phyloP scores from a whole-genome alignment of 1,140 invertebrate species.

The Apis laboriosa region DNA sequence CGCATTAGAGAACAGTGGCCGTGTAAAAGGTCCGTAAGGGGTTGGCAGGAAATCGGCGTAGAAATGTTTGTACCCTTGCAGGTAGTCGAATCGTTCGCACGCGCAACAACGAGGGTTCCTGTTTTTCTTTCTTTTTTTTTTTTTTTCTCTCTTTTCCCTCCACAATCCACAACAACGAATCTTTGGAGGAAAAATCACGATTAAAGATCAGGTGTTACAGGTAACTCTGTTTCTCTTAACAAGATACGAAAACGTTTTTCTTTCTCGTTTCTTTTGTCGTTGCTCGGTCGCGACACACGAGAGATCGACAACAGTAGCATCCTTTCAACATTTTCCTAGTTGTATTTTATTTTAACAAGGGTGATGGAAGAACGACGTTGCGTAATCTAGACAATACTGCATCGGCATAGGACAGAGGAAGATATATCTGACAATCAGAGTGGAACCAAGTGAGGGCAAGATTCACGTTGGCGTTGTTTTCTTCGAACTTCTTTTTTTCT shows the following conservation, averaged over 20 bases:
- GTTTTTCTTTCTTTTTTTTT: slow-evolving; percentile 7
- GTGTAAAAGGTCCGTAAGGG: slow-evolving; percentile 59
- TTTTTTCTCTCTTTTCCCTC: neutral
- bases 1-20: slow-evolving; percentile 63
- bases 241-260: neutral
- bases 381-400: neutral
- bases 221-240: neutral
- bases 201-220: slow-evolving; percentile 43
- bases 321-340: neutral
- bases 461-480: neutral
- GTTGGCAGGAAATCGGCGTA: slow-evolving; percentile 44
- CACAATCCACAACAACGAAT: neutral
- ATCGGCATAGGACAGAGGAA: too few relatives aligned
- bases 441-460: neutral
- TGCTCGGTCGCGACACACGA: neutral
- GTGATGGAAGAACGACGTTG: neutral
- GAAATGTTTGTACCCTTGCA: slow-evolving; percentile 53
- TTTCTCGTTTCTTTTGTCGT: neutral
- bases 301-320: neutral
- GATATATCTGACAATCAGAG: too few relatives aligned
- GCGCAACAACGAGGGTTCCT: neutral
- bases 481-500: too few relatives aligned
- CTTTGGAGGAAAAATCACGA: slow-evolving; percentile 37
- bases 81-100: too few relatives aligned
- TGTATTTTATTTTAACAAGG: slow-evolving; percentile 21